A percentile compares a stretch with the other conserved stretches of the same genome.
Conservation (phyloP, 1,140 invertebrate species). For the Leptopilina clavipes region DNA sequence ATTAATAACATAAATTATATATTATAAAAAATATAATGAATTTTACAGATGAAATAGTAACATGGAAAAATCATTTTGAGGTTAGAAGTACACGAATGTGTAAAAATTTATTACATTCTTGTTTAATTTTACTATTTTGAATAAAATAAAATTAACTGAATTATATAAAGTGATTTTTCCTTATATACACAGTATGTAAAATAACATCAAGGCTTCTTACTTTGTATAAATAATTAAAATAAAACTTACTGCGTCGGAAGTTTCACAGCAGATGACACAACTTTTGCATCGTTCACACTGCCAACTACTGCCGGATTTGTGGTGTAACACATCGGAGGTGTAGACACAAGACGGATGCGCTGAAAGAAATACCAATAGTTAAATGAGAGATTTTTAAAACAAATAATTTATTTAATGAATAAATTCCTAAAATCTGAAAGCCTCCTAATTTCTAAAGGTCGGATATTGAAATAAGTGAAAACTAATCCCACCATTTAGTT, state of each 20-base stretch:
- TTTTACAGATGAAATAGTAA: too few species aligned
- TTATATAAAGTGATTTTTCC: too few species aligned
- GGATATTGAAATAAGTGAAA: neutral
- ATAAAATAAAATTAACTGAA: too few species aligned
- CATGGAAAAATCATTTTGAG: constrained; percentile 39
- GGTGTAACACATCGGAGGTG: constrained; percentile 78
- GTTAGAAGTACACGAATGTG: neutral
- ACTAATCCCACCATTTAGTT: neutral
- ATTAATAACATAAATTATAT: neutral
- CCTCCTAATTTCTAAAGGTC: constrained; percentile 37
- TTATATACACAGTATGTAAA: too few species aligned
- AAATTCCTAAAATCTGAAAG: constrained; percentile 19
- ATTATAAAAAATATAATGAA: too few species aligned
- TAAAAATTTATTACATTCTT: too few species aligned
- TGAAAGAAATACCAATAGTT: constrained; percentile 59
- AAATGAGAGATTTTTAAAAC: constrained; percentile 29
- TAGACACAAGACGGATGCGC: constrained; percentile 82
- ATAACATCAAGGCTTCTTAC: too few species aligned
- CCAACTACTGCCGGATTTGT: constrained; percentile 81
- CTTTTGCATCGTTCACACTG: constrained; percentile 84
- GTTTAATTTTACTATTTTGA: too few species aligned
- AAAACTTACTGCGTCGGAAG: constrained; percentile 80
- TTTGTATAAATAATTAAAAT: neutral
- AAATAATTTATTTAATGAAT: constrained; percentile 13
- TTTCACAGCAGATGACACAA: constrained; percentile 82